Evolutionary conservation across 2,797 vertebrate genomes (phyloP), one percentile per base, ranked within the genome.

Genomic region (Halcyon badia): DNA sequence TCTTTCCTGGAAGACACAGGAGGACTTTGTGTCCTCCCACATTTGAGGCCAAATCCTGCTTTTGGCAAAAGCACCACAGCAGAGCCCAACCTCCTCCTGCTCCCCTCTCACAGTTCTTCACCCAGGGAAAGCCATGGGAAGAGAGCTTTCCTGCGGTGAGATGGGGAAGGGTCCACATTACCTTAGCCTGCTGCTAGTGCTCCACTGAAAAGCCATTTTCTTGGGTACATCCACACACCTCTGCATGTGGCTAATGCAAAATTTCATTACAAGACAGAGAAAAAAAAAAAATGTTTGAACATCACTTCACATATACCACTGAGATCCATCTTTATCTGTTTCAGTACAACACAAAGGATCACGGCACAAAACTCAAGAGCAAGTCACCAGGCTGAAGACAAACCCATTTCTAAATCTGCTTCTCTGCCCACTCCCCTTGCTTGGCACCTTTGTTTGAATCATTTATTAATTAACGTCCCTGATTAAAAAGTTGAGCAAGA

Each of bases 281-380:
- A 44, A 46, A 51, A 51, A 26, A 51, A 44, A 24, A 62, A 85
- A 41, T 0, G 7, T 19, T 1, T 33, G 37, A 69, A 24, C 12
- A 26, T 3, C 33, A 30, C 20, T 80, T 20, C 1, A 28, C 22
- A 58, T 0, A 0, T 3, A 14, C 11, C 14, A 10, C 39, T 8
- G 31, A 25, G 30, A 9, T 2, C 1, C 11, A 42, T 26, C 52
- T 62, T 26, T 2, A 37, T 5, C 10, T 1, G 4, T 18, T 77
- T 35, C 20, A 12, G 46, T 20, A 39, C 11, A 26, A 44, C 42
- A 19, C 3, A 2, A 70, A 66, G 13, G 11, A 25, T 11, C 10
- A 5, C 12, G 60, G 52, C 25, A 21, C 41, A 57, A 54, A 93
- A 83, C 13, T 42, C 37, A 16, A 13, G 22, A 68, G 20, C 16